Percentiles rank a stretch among this genome's conserved stretches.
phyloP scores from a whole-genome alignment of 1,140 invertebrate genomes.

The Drosophila albomicans region DNA sequence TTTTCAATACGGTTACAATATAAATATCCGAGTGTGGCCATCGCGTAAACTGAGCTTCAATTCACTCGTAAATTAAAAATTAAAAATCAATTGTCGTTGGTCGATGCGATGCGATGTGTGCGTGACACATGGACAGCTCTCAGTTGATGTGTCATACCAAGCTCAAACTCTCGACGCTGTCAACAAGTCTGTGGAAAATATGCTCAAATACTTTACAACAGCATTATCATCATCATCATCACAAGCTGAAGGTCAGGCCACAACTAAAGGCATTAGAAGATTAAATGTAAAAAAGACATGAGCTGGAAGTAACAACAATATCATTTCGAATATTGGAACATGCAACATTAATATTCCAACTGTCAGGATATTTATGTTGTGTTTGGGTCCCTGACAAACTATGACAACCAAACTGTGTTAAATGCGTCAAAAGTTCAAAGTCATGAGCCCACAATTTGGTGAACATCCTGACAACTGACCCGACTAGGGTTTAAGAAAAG shows the following conservation, averaged over 20 bases:
- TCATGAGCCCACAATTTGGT: conserved; percentile 53
- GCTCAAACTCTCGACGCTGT: conserved; percentile 5
- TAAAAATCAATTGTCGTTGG: conserved; percentile 47
- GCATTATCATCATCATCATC: neutral
- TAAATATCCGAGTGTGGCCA: conserved; percentile 42
- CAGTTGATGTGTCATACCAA: conserved; percentile 10
- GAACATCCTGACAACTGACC: conserved; percentile 22
- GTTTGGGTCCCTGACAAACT: conserved; percentile 28
- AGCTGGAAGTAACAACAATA: neutral
- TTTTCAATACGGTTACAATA: conserved; percentile 46
- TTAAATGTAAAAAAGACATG: neutral
- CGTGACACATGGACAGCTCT: conserved; percentile 3
- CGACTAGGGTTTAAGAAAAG: conserved; percentile 51
- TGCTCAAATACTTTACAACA: neutral
- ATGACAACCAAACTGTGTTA: conserved; percentile 66
- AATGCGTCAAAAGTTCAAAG: conserved; percentile 82
- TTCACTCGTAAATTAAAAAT: conserved; percentile 46
- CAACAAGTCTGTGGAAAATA: neutral
- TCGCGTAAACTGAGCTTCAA: conserved; percentile 3
- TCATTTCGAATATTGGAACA: neutral
- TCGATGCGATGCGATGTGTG: neutral
- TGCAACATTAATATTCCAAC: neutral
- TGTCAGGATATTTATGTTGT: neutral
- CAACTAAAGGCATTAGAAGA: conserved; percentile 10
- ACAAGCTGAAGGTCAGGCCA: neutral